Evolutionary conservation across 2,888 invertebrate genomes (phyloP).

Genomic region (Corythucha ciliata): DNA sequence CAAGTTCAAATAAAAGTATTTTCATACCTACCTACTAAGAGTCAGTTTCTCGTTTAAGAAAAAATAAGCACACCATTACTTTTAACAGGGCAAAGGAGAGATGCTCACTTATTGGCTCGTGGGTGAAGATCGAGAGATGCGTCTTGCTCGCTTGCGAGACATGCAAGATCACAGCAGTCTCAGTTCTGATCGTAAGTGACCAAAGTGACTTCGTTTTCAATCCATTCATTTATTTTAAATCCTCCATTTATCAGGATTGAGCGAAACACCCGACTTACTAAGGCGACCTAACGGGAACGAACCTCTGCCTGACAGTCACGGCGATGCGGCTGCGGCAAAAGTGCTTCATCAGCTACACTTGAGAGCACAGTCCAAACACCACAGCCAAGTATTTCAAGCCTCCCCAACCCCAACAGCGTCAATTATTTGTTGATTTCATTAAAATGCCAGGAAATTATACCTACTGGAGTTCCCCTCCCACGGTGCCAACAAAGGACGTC

Average conservation of each 20-base stretch:
- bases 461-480: constrained; percentile 22
- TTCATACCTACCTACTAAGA: background rate
- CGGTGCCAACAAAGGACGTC: no score
- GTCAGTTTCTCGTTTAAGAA: background rate
- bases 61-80: background rate
- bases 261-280: constrained; percentile 45
- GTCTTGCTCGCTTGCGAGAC: constrained; percentile 42
- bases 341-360: constrained; percentile 42
- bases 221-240: background rate
- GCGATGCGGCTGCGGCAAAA: constrained; percentile 37
- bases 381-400: constrained; percentile 39
- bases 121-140: constrained; percentile 48
- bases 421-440: background rate
- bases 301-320: constrained; percentile 34
- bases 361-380: constrained; percentile 40
- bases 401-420: background rate
- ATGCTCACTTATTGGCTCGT: constrained; percentile 65
- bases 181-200: constrained; percentile 28
- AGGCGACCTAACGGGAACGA: constrained; percentile 42
- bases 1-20: constrained; percentile 58
- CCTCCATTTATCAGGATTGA: constrained; percentile 38
- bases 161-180: constrained; percentile 23
- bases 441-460: constrained; percentile 31
- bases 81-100: constrained; percentile 59
- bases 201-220: constrained; percentile 17